phyloP scores from a whole-genome alignment of 2,888 invertebrate genomes.

The Leptopilina syphax region DNA sequence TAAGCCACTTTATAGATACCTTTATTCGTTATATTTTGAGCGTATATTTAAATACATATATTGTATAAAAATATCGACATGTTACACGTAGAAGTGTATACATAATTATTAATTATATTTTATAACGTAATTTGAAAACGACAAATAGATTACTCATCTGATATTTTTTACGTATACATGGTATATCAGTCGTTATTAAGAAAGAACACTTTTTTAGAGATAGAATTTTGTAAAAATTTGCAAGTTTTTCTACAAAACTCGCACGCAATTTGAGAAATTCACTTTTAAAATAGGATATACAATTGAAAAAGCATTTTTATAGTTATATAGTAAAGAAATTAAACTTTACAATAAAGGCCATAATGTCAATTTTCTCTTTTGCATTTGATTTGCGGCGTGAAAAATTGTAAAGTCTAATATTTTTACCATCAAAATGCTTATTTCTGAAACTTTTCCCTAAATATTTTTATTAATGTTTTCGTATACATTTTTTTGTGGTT shows the following conservation, averaged over 20 bases:
- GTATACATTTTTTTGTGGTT: too few species aligned
- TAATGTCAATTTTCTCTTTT: too few species aligned
- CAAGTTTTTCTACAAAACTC: slow-evolving; percentile 4
- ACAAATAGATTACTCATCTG: slow-evolving; percentile 37
- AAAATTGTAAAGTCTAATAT: too few species aligned
- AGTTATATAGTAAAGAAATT: too few species aligned
- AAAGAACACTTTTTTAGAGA: slow-evolving; percentile 47
- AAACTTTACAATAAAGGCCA: too few species aligned
- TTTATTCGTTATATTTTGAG: slow-evolving; percentile 53
- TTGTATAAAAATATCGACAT: slow-evolving; percentile 69
- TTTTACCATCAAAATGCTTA: too few species aligned
- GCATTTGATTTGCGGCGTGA: too few species aligned
- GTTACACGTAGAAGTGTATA: slow-evolving; percentile 42
- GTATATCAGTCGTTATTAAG: slow-evolving; percentile 60
- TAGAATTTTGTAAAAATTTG: slow-evolving; percentile 11
- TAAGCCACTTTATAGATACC: slow-evolving; percentile 57
- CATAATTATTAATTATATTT: slow-evolving; percentile 44
- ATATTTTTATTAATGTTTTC: too few species aligned
- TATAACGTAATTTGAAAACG: slow-evolving; percentile 2
- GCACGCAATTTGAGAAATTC: not conserved
- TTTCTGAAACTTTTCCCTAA: too few species aligned
- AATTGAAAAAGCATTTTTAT: too few species aligned
- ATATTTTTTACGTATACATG: slow-evolving; percentile 61
- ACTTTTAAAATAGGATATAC: too few species aligned
- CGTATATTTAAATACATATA: slow-evolving; percentile 66